These are phyloP conservation scores for Zalophus californianus DNA, from an alignment of 2,797 vertebrate species.

Conservation along the genomic window DNA sequence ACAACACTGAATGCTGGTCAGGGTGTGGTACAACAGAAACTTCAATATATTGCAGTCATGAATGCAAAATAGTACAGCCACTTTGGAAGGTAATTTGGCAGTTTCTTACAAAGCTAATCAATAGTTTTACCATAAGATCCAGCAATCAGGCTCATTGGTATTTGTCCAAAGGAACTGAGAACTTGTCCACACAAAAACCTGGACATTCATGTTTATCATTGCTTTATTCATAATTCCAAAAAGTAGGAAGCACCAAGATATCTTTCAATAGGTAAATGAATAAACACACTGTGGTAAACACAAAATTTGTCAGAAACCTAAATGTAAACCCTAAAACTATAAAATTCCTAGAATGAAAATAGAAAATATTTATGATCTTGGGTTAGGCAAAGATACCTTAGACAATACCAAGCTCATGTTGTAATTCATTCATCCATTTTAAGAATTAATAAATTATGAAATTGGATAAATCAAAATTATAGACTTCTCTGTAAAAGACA, in stretches of 20 bases:
- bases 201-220: background rate
- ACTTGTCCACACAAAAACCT: background rate
- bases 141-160: background rate
- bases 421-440: background rate
- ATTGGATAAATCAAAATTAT: background rate
- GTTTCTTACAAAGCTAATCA: background rate
- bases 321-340: background rate
- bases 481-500: background rate
- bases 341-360: background rate
- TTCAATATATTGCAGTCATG: background rate
- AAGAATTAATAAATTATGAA: background rate
- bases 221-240: background rate
- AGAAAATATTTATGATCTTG: background rate
- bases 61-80: background rate
- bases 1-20: background rate
- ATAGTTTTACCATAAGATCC: background rate
- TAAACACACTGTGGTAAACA: background rate
- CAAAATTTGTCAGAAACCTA: background rate
- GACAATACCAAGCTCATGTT: background rate
- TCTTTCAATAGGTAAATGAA: background rate
- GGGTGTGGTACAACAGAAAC: background rate
- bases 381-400: background rate
- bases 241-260: background rate
- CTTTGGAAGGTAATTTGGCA: background rate
- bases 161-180: background rate